phyloP scores from a whole-genome alignment of 2,113 vertebrate genomes.

The Ochotona curzoniae region DNA sequence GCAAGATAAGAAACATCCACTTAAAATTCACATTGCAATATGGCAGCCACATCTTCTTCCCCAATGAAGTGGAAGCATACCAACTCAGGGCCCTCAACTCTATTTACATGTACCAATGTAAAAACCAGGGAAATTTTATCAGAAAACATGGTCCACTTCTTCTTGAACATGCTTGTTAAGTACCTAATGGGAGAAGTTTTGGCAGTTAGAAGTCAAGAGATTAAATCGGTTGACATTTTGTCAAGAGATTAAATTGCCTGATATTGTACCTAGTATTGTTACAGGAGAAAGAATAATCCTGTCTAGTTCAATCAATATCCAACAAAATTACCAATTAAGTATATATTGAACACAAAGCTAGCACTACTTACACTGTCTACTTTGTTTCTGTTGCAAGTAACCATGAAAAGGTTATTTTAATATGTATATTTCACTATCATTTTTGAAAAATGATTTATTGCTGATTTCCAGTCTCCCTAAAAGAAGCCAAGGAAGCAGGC shows the following conservation, averaged over 20 bases:
- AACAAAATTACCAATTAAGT: conserved; percentile 71
- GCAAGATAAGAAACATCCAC: accelerated
- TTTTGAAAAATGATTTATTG: conserved; percentile 91
- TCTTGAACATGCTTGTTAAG: neutral
- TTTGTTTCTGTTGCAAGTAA: conserved; percentile 67
- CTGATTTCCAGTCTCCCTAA: conserved; percentile 20
- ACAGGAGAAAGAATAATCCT: conserved; percentile 57
- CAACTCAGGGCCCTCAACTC: neutral
- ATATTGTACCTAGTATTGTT: neutral
- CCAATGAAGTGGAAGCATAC: neutral
- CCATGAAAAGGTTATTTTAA: conserved; percentile 16
- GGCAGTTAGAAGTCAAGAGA: conserved; percentile 17
- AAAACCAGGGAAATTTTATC: neutral
- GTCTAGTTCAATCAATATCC: conserved; percentile 54
- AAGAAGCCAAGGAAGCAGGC: conserved; percentile 1
- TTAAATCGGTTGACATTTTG: conserved; percentile 25
- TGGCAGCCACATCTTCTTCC: neutral
- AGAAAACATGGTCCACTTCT: neutral
- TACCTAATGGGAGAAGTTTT: neutral
- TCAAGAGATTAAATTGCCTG: conserved; percentile 41
- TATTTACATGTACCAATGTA: neutral
- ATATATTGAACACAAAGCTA: conserved; percentile 64
- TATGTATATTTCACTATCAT: conserved; percentile 93
- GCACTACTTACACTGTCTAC: conserved; percentile 56
- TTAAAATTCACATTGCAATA: neutral